Evolutionary conservation across 2,797 vertebrate species (phyloP).

Genomic region (Liparis tanakae): DNA sequence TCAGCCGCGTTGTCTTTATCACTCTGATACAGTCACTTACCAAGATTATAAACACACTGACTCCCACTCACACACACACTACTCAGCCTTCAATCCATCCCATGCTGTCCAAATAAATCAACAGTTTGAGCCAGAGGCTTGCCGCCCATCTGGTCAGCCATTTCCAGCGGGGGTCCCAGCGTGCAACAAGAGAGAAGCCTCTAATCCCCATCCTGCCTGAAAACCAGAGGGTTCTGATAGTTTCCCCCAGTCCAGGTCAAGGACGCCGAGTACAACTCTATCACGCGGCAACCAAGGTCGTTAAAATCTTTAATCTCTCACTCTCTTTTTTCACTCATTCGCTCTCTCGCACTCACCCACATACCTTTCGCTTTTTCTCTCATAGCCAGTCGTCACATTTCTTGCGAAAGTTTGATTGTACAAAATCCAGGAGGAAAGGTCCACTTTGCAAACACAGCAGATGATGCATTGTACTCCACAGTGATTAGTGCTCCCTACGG

Average conservation of each 20-base stretch:
- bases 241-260: conserved; percentile 64
- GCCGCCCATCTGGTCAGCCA: conserved; percentile 73
- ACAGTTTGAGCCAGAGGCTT: conserved; percentile 70
- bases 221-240: conserved; percentile 52
- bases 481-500: conserved; percentile 62
- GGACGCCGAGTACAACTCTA: conserved; percentile 53
- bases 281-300: conserved; percentile 56
- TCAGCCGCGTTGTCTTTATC: conserved; percentile 60
- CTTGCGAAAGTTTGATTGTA: conserved; percentile 54
- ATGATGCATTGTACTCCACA: conserved; percentile 61
- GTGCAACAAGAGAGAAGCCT: conserved; percentile 46
- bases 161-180: conserved; percentile 60
- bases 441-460: conserved; percentile 70
- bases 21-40: conserved; percentile 55
- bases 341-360: conserved; percentile 28
- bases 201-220: conserved; percentile 63
- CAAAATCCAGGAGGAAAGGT: conserved; percentile 55
- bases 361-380: conserved; percentile 18
- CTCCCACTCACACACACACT: conserved; percentile 33
- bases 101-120: conserved; percentile 71
- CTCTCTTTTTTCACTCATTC: conserved; percentile 11
- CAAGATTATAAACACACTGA: conserved; percentile 45
- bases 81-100: conserved; percentile 57
- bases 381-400: conserved; percentile 24
- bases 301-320: conserved; percentile 41